Base-by-base conservation (phyloP, 2,888 invertebrate species). In the Pherbina coryleti region DNA sequence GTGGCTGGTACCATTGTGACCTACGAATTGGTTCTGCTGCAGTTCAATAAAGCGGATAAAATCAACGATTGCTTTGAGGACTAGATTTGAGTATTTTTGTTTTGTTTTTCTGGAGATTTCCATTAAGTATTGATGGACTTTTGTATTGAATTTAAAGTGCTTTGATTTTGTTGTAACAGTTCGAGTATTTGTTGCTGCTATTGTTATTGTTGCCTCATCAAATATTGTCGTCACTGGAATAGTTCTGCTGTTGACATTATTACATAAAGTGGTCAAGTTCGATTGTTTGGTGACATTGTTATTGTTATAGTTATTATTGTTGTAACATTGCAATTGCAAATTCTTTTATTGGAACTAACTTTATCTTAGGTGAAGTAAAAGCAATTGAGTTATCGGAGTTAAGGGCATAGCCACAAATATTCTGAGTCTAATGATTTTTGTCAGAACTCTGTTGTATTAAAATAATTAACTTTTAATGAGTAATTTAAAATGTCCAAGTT, bases 1-100 rank as follows among this genome's bases (percentile, higher is more conserved):
- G 91, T 92, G 71, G 92, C 91, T 55, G 92, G 92, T 51, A 92
- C 92, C 3, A 92, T 92, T 74, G 91, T 92, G 8, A 92, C 92
- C 7, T 92, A 92, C 82, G 92, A 92, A 84, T 86, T 92, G 22
- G 91, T 92, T 37, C 84, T 92, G 75, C 87, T 92, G 60, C 92
- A 92, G 80, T 92, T 92, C 81, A 91, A 91, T 81, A 89, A 90
- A 55, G 87, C 83, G 70, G 85, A 84, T 78, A 83, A 84, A 82
- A 82, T 87, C 37, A 81, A 79, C 76, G 85, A 84, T 80, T 88
- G 87, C 81, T 78, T 78, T 67, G 82, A 84, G 60, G 72, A 80
- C 69, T 72, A 60, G 37, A 60, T 17, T 22, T 25, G 28, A 51
- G n/a, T n/a, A n/a, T n/a, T 70, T 44, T n/a, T 7, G 34, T 57